Conservation (phyloP, 2,888 invertebrate genomes). For the Cheilosia vernalis region DNA sequence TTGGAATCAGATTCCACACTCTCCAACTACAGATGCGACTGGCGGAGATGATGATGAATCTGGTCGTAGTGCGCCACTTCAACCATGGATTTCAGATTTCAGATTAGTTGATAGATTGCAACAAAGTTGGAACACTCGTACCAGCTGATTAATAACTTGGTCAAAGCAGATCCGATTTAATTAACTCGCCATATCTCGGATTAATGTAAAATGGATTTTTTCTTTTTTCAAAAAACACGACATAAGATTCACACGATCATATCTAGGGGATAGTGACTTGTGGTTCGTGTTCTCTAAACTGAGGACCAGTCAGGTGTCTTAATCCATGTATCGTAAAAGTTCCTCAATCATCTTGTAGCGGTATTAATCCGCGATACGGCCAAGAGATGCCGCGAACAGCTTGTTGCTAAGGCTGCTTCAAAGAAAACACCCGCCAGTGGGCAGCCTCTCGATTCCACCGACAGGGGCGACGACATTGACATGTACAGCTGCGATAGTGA, state of each 20-base stretch:
- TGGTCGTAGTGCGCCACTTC: background rate
- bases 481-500: slow-evolving; percentile 2
- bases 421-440: slow-evolving; percentile 4
- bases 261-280: slow-evolving; percentile 4
- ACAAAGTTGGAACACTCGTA: slow-evolving; percentile 18
- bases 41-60: background rate
- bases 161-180: slow-evolving; percentile 31
- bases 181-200: slow-evolving; percentile 34
- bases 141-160: slow-evolving; percentile 8
- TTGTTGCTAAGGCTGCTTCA: background rate
- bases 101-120: background rate
- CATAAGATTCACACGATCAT: slow-evolving; percentile 6
- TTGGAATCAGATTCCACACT: background rate
- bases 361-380: background rate
- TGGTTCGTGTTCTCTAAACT: slow-evolving; percentile 3
- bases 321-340: background rate
- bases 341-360: slow-evolving; percentile 3
- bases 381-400: background rate
- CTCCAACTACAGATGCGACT: background rate
- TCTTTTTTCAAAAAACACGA: background rate
- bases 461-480: slow-evolving; percentile 14
- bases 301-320: slow-evolving; percentile 9
- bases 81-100: slow-evolving; percentile 24
- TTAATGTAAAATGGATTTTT: background rate
- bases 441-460: background rate